These are phyloP conservation scores for Euclidia mi DNA, from an alignment of 2,888 invertebrate species.

Conservation along the genomic window DNA sequence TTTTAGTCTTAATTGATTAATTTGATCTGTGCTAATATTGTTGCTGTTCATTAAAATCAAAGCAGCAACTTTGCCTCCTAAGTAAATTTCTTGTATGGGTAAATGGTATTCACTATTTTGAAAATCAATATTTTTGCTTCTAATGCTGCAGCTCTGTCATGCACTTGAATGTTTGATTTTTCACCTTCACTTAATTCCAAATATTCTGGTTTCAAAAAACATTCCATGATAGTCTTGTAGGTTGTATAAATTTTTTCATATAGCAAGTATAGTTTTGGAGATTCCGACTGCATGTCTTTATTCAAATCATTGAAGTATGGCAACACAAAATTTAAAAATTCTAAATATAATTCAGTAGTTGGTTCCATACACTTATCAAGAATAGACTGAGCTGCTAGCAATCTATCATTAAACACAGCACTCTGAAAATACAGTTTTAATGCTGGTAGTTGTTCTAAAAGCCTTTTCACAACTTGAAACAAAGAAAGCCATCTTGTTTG, in stretches of 20 bases:
- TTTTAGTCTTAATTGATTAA: too few relatives aligned
- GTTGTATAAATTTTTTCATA: slow-evolving; percentile 32
- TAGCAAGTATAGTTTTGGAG: slow-evolving; percentile 39
- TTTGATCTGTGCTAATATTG: too few relatives aligned
- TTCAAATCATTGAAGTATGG: slow-evolving; percentile 8
- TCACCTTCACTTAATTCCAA: slow-evolving; percentile 29
- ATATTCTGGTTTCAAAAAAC: slow-evolving; percentile 36
- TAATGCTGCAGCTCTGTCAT: too few relatives aligned
- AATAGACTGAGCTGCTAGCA: slow-evolving; percentile 48
- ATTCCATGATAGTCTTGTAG: slow-evolving; percentile 36
- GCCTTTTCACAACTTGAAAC: slow-evolving; percentile 40
- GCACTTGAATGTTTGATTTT: slow-evolving; percentile 24
- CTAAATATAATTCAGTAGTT: slow-evolving; percentile 22
- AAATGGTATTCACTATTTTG: slow-evolving; percentile 21
- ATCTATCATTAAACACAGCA: slow-evolving; percentile 40
- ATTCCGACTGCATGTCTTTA: slow-evolving; percentile 48
- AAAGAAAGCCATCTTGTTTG: slow-evolving; percentile 56
- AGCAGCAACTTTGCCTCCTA: too few relatives aligned
- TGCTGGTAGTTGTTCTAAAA: slow-evolving; percentile 46
- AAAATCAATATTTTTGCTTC: slow-evolving; percentile 36
- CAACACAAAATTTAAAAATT: slow-evolving; percentile 15
- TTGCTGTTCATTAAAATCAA: too few relatives aligned
- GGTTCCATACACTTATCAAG: slow-evolving; percentile 27
- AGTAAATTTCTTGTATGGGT: too few relatives aligned
- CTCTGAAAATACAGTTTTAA: slow-evolving; percentile 48